Percentiles rank a stretch among this genome's conserved stretches.
phyloP scores from a whole-genome alignment of 2,797 vertebrate genomes.

The Forpus xanthops region DNA sequence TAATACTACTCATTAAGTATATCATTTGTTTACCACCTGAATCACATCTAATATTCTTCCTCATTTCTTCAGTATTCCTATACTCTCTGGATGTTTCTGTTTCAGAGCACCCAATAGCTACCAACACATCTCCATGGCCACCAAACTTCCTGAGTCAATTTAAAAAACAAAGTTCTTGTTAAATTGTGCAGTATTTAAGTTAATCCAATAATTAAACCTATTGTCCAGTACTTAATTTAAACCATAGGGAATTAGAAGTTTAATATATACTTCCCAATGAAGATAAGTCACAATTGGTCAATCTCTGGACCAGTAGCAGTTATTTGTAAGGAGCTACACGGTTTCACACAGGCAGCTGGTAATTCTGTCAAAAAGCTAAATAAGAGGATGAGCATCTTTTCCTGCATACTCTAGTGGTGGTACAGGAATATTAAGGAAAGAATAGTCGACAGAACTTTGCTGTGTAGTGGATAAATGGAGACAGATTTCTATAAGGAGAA shows the following conservation, averaged over 20 bases:
- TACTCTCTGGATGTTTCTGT: not conserved
- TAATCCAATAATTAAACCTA: not conserved
- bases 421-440: not conserved
- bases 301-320: not conserved
- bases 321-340: not conserved
- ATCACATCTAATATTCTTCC: not conserved
- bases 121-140: accelerated
- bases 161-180: not conserved
- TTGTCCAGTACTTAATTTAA: not conserved
- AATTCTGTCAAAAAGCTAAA: not conserved
- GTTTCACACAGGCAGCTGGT: not conserved
- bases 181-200: not conserved
- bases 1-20: not conserved
- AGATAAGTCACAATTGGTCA: not conserved
- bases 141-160: not conserved
- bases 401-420: not conserved
- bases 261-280: not conserved
- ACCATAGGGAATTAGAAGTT: not conserved
- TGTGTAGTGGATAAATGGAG: not conserved
- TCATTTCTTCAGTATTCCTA: not conserved
- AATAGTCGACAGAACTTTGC: not conserved
- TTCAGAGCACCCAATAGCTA: not conserved
- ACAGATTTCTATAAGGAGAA: not conserved
- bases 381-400: not conserved
- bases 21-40: not conserved